A percentile compares a stretch with the other conserved stretches of the same genome.
Evolutionary conservation across 2,888 invertebrate species (phyloP).

Genomic region (Philaethria dido): DNA sequence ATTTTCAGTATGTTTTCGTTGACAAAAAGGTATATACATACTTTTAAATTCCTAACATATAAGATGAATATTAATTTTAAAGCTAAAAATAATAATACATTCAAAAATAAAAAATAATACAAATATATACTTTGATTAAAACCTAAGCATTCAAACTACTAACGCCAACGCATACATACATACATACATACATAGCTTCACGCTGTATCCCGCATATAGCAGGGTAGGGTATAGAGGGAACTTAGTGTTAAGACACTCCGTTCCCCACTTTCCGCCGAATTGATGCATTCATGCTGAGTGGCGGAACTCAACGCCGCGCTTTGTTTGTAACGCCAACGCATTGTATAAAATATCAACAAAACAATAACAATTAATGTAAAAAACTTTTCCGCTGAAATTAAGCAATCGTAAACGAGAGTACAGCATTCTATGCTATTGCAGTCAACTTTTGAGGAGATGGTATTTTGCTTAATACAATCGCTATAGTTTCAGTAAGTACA

Average conservation of each 20-base stretch:
- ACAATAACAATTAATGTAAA: conserved; percentile 29
- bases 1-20: background rate
- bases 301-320: no score
- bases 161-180: background rate
- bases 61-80: background rate
- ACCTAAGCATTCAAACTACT: background rate
- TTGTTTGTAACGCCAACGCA: background rate
- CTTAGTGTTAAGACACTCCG: no score
- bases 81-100: background rate
- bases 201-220: no score
- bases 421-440: conserved; percentile 45
- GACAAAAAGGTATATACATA: background rate
- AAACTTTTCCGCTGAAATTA: conserved; percentile 50
- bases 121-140: background rate
- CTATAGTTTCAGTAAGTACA: conserved; percentile 58
- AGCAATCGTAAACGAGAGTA: conserved; percentile 49
- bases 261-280: no score
- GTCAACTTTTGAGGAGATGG: conserved; percentile 45
- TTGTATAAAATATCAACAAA: conserved; percentile 15
- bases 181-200: no score
- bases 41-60: background rate
- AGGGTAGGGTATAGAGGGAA: no score
- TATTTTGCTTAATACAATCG: conserved; percentile 66
- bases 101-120: background rate
- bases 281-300: no score